These are phyloP conservation scores for Acomys russatus DNA, from an alignment of 2,797 vertebrate genomes.

Conservation along the genomic window DNA sequence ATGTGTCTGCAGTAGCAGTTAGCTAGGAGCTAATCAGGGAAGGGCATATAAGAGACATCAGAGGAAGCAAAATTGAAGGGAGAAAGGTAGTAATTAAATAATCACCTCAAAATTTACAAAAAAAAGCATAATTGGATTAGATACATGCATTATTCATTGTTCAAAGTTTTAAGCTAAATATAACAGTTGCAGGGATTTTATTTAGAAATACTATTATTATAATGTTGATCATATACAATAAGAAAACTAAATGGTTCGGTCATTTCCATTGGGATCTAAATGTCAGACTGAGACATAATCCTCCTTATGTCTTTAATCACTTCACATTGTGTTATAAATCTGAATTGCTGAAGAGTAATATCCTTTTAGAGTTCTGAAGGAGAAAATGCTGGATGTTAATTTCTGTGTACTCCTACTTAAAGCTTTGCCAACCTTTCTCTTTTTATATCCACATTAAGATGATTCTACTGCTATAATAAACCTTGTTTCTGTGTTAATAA, in stretches of 20 bases:
- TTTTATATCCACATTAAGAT: slow-evolving; percentile 49
- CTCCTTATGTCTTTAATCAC: neutral
- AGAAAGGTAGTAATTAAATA: neutral
- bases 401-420: slow-evolving; percentile 66
- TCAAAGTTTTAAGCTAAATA: neutral
- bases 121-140: neutral
- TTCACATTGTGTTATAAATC: slow-evolving; percentile 61
- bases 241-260: neutral
- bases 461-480: neutral
- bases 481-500: neutral
- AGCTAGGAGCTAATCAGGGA: no score
- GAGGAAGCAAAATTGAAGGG: neutral
- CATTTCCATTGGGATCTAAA: neutral
- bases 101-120: neutral
- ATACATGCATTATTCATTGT: neutral
- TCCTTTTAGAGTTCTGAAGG: slow-evolving; percentile 64
- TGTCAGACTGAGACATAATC: slow-evolving; percentile 16
- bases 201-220: slow-evolving; percentile 8
- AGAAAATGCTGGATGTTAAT: slow-evolving; percentile 63
- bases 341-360: slow-evolving; percentile 75
- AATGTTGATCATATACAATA: neutral
- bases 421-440: neutral
- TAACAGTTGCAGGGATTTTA: neutral
- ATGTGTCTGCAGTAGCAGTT: neutral
- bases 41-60: neutral